These are phyloP conservation scores for Leptinotarsa tumamoca DNA, from an alignment of 2,888 invertebrate genomes.

Conservation along the genomic window DNA sequence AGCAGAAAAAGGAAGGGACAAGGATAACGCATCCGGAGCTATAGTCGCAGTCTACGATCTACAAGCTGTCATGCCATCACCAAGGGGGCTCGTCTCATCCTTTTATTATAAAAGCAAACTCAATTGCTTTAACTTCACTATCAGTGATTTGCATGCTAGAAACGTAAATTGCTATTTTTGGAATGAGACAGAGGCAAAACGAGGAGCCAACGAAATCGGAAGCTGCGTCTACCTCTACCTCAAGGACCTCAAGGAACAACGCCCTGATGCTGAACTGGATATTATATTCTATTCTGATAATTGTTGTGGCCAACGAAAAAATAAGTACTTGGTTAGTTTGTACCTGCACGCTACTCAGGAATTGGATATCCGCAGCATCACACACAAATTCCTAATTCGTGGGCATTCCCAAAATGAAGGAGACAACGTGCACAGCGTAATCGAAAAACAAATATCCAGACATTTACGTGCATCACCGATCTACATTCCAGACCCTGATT, in stretches of 20 bases:
- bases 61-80: conserved; percentile 51
- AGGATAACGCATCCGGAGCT: neutral
- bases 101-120: conserved; percentile 47
- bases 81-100: conserved; percentile 34
- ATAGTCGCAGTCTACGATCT: conserved; percentile 39
- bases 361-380: conserved; percentile 9
- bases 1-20: conserved; percentile 32
- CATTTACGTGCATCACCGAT: conserved; percentile 28
- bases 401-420: conserved; percentile 35
- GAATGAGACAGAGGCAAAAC: conserved; percentile 54
- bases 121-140: conserved; percentile 54
- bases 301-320: conserved; percentile 42
- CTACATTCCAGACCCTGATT: conserved; percentile 33
- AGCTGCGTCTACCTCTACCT: conserved; percentile 37
- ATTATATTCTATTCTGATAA: conserved; percentile 41
- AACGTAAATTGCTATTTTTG: conserved; percentile 51
- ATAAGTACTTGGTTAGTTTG: neutral
- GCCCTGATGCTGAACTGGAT: conserved; percentile 27
- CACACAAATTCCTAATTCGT: conserved; percentile 35
- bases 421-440: conserved; percentile 30
- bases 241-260: conserved; percentile 18
- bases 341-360: too few species aligned
- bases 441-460: conserved; percentile 31
- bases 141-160: conserved; percentile 49
- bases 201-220: conserved; percentile 54